phyloP scores from a whole-genome alignment of 2,888 invertebrate species.

The Metallyticus violacea region DNA sequence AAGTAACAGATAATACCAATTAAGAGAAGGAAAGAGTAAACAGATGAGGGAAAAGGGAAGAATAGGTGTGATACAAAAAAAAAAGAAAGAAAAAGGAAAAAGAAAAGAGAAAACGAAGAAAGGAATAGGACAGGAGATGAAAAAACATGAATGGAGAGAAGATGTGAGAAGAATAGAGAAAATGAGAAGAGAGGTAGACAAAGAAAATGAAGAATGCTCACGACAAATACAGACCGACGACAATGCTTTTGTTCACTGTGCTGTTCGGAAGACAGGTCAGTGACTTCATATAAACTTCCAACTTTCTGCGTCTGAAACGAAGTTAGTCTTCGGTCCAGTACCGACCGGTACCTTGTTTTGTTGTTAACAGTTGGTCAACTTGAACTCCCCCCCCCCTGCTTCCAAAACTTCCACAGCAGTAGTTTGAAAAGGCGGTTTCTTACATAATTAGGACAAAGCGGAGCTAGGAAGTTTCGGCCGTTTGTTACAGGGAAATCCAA shows the following conservation, averaged over 20 bases:
- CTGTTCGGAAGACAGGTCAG: not conserved
- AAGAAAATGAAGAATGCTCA: not conserved
- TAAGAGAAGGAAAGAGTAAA: too few relatives aligned
- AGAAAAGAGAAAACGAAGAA: too few relatives aligned
- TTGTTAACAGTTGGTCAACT: not conserved
- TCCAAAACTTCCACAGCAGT: not conserved
- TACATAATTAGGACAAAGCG: not conserved
- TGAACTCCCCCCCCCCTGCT: not conserved
- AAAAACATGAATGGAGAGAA: too few relatives aligned
- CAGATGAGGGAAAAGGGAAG: too few relatives aligned
- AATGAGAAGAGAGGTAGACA: too few relatives aligned
- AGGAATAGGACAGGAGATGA: too few relatives aligned
- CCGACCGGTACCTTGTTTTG: not conserved
- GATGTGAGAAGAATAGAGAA: too few relatives aligned
- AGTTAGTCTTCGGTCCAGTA: not conserved
- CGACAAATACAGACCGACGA: not conserved
- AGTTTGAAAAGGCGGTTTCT: not conserved
- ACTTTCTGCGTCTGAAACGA: not conserved
- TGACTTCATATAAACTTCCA: not conserved
- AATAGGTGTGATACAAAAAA: too few relatives aligned
- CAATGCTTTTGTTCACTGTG: not conserved
- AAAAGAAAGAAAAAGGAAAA: too few relatives aligned
- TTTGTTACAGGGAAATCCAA: not conserved
- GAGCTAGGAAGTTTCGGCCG: too few relatives aligned
- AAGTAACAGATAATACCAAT: too few relatives aligned